Base-by-base conservation (phyloP, 1,140 invertebrate genomes). In the Drosophila cardini region DNA sequence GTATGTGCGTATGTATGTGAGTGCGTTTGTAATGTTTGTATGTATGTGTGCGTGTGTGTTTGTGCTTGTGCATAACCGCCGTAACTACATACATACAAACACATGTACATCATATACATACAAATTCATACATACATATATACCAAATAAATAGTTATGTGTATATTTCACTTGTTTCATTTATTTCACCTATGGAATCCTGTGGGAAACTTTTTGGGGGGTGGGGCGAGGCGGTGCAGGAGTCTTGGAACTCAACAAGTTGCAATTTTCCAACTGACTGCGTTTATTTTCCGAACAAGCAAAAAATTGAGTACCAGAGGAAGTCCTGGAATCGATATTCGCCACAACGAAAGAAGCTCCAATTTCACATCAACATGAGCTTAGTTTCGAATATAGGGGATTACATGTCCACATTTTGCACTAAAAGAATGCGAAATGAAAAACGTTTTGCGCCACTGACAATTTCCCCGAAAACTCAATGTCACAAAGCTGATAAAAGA, bases 71-170 rank as follows among this genome's bases (percentile, higher is more conserved):
- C 21, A 3, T 40, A 40, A 40, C 38, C 13, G 38, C 63, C 38
- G 32, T 46, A 21, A 15, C 18, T 15, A 13, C 32, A 34, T 18
- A 48, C 48, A 57, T 73, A 80, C 40, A 76, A 46, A 84, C 18
- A 30, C 30, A 55, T 57, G 68, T 60, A 78, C 18, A 70, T 30
- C 32, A 75, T 53, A 65, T 50, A 70, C 63, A 45, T 76, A 68
- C 55, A 76, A 46, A 69, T 63, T 60, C 50, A 73, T 69, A 74
- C 43, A 58, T 74, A 65, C 36, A 70, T 69, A 83, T 78, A 85
- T 87, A 78, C 62, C 63, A 57, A 83, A 87, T 87, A 86, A 82
- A 86, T 86, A 83, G 81, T 86, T 86, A 61, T 70, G 65, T 74
- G 65, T 86, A 87, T 9, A 16, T 45, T 6, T 71, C 57, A 60